These are phyloP conservation scores for Agapetus fuscipes DNA, from an alignment of 2,888 invertebrate genomes.

Conservation along the genomic window DNA sequence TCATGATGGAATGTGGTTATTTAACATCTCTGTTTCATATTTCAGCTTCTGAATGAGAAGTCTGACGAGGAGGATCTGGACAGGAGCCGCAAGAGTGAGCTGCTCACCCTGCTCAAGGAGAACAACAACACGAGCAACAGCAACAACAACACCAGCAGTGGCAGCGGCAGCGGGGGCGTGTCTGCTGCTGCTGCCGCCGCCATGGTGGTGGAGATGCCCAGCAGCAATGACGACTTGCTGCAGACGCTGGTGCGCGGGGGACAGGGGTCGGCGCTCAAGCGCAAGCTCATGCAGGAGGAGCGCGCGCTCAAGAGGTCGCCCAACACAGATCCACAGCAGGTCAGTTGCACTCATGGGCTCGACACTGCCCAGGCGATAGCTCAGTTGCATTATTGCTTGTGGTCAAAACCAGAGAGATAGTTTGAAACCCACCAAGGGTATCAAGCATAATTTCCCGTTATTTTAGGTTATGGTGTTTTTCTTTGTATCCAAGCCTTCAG, in stretches of 20 bases:
- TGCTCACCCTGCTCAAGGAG: conserved; percentile 41
- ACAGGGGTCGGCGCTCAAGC: conserved; percentile 30
- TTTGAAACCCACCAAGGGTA: too few species aligned
- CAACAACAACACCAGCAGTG: conserved; percentile 6
- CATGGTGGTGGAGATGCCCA: conserved; percentile 35
- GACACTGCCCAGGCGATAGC: too few species aligned
- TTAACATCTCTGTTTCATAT: conserved; percentile 22
- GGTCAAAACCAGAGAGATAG: too few species aligned
- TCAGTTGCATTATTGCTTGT: too few species aligned
- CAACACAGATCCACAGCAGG: conserved; percentile 39
- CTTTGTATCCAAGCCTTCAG: too few species aligned
- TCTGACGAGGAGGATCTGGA: conserved; percentile 69
- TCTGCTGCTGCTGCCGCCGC: conserved; percentile 26
- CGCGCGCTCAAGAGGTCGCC: conserved; percentile 17
- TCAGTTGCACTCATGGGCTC: conserved; percentile 23
- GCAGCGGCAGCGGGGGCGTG: conserved; percentile 30
- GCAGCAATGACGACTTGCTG: conserved; percentile 14
- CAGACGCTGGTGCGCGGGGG: conserved; percentile 17
- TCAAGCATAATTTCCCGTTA: too few species aligned
- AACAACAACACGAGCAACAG: conserved; percentile 1
- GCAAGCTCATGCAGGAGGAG: conserved; percentile 29
- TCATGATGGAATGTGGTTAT: too few species aligned
- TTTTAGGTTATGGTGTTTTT: too few species aligned
- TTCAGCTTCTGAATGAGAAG: conserved; percentile 71
- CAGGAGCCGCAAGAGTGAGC: conserved; percentile 41